Percentiles rank a stretch among this genome's conserved stretches.
These are phyloP conservation scores for Jordanella pulchra DNA, from an alignment of 2,797 vertebrate genomes.

Conservation along the genomic window DNA sequence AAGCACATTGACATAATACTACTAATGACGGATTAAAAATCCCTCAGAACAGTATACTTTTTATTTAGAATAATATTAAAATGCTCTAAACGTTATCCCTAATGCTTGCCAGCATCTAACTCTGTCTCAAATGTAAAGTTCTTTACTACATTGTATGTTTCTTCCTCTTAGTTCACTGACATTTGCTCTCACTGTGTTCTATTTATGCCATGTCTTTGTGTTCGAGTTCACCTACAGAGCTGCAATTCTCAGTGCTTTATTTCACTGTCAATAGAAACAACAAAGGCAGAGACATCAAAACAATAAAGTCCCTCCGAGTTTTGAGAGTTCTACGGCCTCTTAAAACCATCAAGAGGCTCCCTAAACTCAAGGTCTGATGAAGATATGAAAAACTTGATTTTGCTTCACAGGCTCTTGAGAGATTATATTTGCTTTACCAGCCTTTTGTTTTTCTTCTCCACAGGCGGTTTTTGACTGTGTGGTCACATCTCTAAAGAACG, in stretches of 20 bases:
- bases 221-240: not conserved
- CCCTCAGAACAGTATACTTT: not conserved
- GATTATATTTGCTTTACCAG: not conserved
- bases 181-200: constrained; percentile 24
- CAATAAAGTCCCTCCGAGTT: constrained; percentile 96
- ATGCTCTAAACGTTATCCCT: not conserved
- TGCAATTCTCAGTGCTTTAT: constrained; percentile 17
- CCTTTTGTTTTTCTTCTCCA: constrained; percentile 9
- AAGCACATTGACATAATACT: not conserved
- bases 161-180: not conserved
- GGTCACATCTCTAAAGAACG: constrained; percentile 98
- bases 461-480: constrained; percentile 98
- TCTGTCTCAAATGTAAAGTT: constrained; percentile 4
- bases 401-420: constrained; percentile 17
- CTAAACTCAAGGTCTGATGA: constrained; percentile 92
- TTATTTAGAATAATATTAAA: not conserved
- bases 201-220: constrained; percentile 27
- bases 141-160: constrained; percentile 31
- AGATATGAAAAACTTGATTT: not conserved
- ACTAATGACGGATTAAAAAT: not conserved
- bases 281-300: constrained; percentile 98
- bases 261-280: constrained; percentile 85
- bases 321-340: constrained; percentile 92
- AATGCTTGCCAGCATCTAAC: constrained; percentile 29
- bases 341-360: constrained; percentile 98